phyloP scores from a whole-genome alignment of 2,797 vertebrate species.

The Diplodus puntazzo region DNA sequence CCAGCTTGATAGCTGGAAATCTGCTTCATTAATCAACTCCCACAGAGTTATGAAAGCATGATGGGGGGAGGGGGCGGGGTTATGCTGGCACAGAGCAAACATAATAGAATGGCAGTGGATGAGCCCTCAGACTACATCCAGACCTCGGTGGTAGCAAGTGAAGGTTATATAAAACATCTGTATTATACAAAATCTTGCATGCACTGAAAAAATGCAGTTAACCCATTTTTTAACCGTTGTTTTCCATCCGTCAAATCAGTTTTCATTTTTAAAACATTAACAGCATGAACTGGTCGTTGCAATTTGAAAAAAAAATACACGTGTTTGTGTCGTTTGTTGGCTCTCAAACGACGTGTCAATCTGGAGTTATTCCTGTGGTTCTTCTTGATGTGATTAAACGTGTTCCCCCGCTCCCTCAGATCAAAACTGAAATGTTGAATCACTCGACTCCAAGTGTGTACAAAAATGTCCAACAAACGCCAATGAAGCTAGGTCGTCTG shows the following conservation, averaged over 20 bases:
- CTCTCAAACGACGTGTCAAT: constrained; percentile 16
- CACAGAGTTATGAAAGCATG: constrained; percentile 71
- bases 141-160: constrained; percentile 19
- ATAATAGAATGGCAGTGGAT: constrained; percentile 55
- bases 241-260: background rate
- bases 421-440: constrained; percentile 46
- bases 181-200: constrained; percentile 13
- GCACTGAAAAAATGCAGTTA: no score
- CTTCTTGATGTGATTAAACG: constrained; percentile 34
- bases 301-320: background rate
- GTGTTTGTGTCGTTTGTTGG: constrained; percentile 15
- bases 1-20: constrained; percentile 81
- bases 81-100: constrained; percentile 67
- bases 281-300: background rate
- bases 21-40: constrained; percentile 83
- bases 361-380: constrained; percentile 10
- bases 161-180: constrained; percentile 32
- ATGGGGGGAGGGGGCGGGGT: constrained; percentile 56
- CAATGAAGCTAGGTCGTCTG: constrained; percentile 79
- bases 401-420: constrained; percentile 37
- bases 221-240: background rate
- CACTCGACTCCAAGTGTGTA: constrained; percentile 44
- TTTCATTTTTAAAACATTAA: background rate
- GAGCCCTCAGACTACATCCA: constrained; percentile 37
- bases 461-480: constrained; percentile 62